Base-by-base conservation (phyloP, 2,113 vertebrate species). In the Chlorodrepanis virens region DNA sequence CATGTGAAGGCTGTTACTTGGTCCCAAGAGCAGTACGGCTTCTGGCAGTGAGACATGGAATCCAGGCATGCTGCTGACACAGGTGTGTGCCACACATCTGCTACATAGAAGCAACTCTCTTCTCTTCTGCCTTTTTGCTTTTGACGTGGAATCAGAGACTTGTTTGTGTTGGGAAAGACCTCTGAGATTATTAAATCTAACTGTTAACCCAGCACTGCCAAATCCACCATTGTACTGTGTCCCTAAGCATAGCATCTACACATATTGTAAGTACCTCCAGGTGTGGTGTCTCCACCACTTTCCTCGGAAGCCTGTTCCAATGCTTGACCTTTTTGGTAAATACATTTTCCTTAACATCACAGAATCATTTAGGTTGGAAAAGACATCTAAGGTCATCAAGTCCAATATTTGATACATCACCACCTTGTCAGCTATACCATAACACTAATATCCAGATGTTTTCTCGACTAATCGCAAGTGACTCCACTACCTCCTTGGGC, bases 21-120 rank as follows among this genome's bases (percentile, higher is more conserved):
- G 21, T 67, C 65, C 28, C 77, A 63, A n/a, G 19, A 67, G 14
- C 33, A 63, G 10, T 22, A 44, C 0, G 2, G 35, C 44, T n/a
- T 14, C 76, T 65, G 68, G 50, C 52, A 95, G 77, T 0, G 7
- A 87, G 16, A 22, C 17, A 5, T 0, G 1, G 27, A 1, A 10
- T 27, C 6, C n/a, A 40, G 21, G n/a, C 19, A 33, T 5, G 25
- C 7, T 49, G 31, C 37, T 75, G 13, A n/a, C 22, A 27, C 12
- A 35, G 17, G 22, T 63, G 31, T 80, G 33, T 78, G 44, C 24
- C 27, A 84, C 4, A 16, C 5, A 57, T 35, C 57, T 64, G 22
- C 57, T 70, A 25, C 0, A 0, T 1, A 63, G 19, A 33, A 71
- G 31, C 35, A 78, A 11, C 23, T 77, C 29, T 25, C 5, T 12